phyloP scores from a whole-genome alignment of 1,140 invertebrate genomes.

The Drosophila miranda region DNA sequence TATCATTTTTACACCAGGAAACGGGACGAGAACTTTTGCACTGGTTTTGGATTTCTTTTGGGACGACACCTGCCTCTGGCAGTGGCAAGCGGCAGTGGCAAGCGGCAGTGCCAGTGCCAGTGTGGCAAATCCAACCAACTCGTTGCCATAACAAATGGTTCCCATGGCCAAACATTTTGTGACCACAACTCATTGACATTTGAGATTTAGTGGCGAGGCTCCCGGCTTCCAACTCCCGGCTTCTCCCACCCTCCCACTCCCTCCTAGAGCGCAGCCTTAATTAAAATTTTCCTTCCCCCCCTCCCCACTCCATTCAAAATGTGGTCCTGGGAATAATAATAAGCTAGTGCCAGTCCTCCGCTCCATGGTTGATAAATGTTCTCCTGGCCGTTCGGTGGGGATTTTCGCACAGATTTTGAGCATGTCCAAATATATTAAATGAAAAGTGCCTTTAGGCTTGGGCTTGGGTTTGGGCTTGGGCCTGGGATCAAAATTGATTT shows the following conservation, averaged over 20 bases:
- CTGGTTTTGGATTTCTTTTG: constrained; percentile 29
- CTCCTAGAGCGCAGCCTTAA: constrained; percentile 53
- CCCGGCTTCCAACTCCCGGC: neutral
- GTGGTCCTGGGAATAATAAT: constrained; percentile 42
- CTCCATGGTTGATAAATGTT: constrained; percentile 35
- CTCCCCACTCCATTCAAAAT: constrained; percentile 30
- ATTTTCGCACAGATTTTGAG: constrained; percentile 18
- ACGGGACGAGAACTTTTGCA: constrained; percentile 16
- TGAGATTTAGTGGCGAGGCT: constrained; percentile 58
- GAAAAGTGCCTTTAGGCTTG: constrained; percentile 36
- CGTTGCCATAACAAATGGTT: constrained; percentile 46
- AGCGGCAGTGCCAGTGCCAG: constrained; percentile 26
- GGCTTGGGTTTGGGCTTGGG: too few relatives aligned
- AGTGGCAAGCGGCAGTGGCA: constrained; percentile 42
- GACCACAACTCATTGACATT: constrained; percentile 74
- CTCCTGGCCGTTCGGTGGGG: constrained; percentile 22
- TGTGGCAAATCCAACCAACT: too few relatives aligned
- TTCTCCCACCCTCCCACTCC: neutral
- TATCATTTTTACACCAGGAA: constrained; percentile 62
- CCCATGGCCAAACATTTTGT: constrained; percentile 44
- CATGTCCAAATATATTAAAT: constrained; percentile 17
- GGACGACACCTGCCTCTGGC: constrained; percentile 61
- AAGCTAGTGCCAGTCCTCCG: constrained; percentile 18
- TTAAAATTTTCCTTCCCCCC: constrained; percentile 56
- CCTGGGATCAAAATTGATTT: constrained; percentile 37